Conservation (phyloP, 2,797 vertebrate species). For the Melanotaenia boesemani region DNA sequence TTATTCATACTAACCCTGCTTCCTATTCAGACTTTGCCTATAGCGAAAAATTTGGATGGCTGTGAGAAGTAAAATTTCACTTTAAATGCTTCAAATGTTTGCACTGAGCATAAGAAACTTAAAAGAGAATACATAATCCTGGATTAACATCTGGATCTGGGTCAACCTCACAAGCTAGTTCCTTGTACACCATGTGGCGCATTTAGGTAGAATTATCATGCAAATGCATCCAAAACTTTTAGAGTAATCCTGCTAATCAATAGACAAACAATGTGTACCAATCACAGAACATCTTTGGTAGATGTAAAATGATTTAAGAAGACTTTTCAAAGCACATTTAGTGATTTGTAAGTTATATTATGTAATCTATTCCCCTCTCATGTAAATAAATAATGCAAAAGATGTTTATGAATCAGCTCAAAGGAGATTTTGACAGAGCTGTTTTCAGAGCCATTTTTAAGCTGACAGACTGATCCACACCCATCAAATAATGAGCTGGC, state of each 20-base stretch:
- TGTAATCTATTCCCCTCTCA: constrained; percentile 10
- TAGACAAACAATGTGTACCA: background rate
- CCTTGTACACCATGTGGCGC: background rate
- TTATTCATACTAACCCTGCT: constrained; percentile 60
- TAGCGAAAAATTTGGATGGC: constrained; percentile 16
- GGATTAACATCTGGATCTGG: background rate
- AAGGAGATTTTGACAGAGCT: constrained; percentile 3
- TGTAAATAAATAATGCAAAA: constrained; percentile 1
- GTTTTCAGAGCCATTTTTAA: constrained; percentile 6
- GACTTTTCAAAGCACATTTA: background rate
- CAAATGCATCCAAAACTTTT: background rate
- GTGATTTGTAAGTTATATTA: constrained; percentile 11
- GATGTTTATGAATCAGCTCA: constrained; percentile 18
- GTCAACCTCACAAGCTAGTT: background rate
- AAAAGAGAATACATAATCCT: background rate
- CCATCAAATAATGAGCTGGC: constrained; percentile 40
- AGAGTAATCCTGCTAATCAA: background rate
- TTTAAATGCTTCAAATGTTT: background rate
- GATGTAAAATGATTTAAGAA: background rate
- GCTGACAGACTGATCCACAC: constrained; percentile 23
- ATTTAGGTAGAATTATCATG: background rate
- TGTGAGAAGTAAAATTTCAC: background rate
- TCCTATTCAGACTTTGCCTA: constrained; percentile 30
- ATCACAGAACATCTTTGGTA: too few species aligned
- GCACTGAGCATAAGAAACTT: background rate